Base-by-base conservation (phyloP, 2,888 invertebrate genomes). In the Melanargia galathea region DNA sequence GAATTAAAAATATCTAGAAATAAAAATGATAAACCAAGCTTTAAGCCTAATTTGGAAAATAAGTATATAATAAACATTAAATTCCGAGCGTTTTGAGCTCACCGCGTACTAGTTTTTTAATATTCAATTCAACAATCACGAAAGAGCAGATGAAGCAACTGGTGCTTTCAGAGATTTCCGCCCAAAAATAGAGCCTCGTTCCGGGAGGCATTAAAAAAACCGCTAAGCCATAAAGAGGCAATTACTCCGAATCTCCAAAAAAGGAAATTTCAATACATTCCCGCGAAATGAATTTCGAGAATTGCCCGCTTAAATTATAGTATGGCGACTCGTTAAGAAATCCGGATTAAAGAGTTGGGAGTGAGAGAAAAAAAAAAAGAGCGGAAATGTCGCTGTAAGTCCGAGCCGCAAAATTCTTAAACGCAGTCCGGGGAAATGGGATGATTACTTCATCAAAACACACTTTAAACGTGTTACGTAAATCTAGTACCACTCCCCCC, bases 391-490 rank as follows among this genome's bases (percentile, higher is more conserved):
- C 86, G 78, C 77, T 71, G 75, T 74, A 75, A 82, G 82, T 82
- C 86, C 83, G 78, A 73, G 78, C 90, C 90, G 85, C 90, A 86
- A 84, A 89, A 90, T 89, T 90, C 89, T 88, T 89, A 87, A 91
- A 84, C 89, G 90, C 80, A 88, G 89, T 87, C 83, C 88, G 78
- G 84, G 90, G 90, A 87, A 90, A 90, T 88, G 85, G 87, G 88
- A 90, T 90, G 91, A 91, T 91, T 90, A 90, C 91, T 91, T 91
- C 91, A 91, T 91, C 91, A 91, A 90, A 91, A 91, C 90, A 91
- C 90, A 90, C 90, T 90, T 90, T 90, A 91, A 91, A 88, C 90
- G 90, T 88, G 90, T 91, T 91, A 91, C 90, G 90, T 90, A 91
- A 91, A 91, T 90, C 90, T 90, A 90, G 89, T 90, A 87, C 89